A percentile compares a stretch with the other conserved stretches of the same genome.
Evolutionary conservation across 2,888 invertebrate genomes (phyloP).

Genomic region (Dicyrtoma fusca): DNA sequence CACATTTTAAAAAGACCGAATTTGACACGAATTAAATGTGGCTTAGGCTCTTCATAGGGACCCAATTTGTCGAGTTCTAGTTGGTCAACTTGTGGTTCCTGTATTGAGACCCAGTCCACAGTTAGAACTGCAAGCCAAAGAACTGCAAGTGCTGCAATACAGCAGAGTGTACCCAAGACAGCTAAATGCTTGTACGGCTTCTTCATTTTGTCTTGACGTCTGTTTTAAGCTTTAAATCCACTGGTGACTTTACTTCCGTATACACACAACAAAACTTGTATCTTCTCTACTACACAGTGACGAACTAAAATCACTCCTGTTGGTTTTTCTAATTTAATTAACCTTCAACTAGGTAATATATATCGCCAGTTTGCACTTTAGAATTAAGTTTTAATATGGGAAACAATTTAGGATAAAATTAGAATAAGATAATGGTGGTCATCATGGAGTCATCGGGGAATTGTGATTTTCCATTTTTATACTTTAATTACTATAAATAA

Average conservation of each 20-base stretch:
- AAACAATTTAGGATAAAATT: too few species aligned
- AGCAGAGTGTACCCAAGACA: constrained; percentile 51
- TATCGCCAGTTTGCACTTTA: too few species aligned
- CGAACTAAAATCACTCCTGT: too few species aligned
- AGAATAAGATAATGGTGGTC: too few species aligned
- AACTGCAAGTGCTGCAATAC: constrained; percentile 46
- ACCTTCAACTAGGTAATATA: too few species aligned
- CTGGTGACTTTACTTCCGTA: constrained; percentile 37
- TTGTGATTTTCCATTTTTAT: too few species aligned
- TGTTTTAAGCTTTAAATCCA: constrained; percentile 21
- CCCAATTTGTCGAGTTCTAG: constrained; percentile 52
- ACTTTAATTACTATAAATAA: too few species aligned
- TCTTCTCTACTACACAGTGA: too few species aligned
- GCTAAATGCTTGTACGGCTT: constrained; percentile 54
- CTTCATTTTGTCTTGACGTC: constrained; percentile 44
- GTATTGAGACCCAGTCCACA: constrained; percentile 52
- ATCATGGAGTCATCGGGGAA: too few species aligned
- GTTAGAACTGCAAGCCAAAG: constrained; percentile 53
- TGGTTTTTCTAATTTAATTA: too few species aligned
- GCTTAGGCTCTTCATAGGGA: constrained; percentile 53
- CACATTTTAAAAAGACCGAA: constrained; percentile 55
- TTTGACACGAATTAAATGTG: constrained; percentile 50
- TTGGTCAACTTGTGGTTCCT: constrained; percentile 53
- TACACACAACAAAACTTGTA: too few species aligned
- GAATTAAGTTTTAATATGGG: too few species aligned